Evolutionary conservation across 2,888 invertebrate species (phyloP), one percentile per base, ranked within the genome.

Genomic region (Aleiodes testaceus): DNA sequence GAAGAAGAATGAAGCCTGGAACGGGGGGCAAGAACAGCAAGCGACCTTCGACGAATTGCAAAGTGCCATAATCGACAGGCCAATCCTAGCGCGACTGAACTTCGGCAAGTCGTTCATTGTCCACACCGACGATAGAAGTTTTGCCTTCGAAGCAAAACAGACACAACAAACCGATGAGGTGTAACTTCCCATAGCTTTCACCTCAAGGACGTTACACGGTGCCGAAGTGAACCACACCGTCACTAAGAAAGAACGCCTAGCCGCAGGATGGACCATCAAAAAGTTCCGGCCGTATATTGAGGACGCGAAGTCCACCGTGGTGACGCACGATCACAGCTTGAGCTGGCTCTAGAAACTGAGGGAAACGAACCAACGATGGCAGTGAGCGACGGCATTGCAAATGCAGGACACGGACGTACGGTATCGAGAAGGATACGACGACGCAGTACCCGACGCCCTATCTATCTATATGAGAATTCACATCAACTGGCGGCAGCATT

Each of bases 371-470:
- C 68, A 71, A 0, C 45, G 70, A 5, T 20, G 67, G 12, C 14
- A 69, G 1, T 72, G 69, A 70, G 69, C 67, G 0, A 5, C 70
- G 2, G 53, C 45, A 2, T 22, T 74, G 30, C 66, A 72, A 44
- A 68, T 16, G 1, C 50, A 64, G 1, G 72, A 72, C 45, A 72
- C 69, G 69, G 14, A 49, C 9, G 55, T 72, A 1, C 9, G 44
- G 1, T 69, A 72, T n/a, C 26, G 72, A 0, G 55, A 66, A 45
- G 69, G 72, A 1, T 2, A 52, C 14, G 44, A 69, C 0, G 16
- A 69, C 9, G 64, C 67, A 0, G 73, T 75, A 5, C 77, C 76
- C 0, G 76, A 75, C 18, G 64, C 72, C 7, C 66, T 72, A 0
- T 70, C 72, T 1, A 16, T 72, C 1, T 66, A 59, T 69, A 61